Conservation (phyloP, 2,113 vertebrate genomes). For the Turnix velox region DNA sequence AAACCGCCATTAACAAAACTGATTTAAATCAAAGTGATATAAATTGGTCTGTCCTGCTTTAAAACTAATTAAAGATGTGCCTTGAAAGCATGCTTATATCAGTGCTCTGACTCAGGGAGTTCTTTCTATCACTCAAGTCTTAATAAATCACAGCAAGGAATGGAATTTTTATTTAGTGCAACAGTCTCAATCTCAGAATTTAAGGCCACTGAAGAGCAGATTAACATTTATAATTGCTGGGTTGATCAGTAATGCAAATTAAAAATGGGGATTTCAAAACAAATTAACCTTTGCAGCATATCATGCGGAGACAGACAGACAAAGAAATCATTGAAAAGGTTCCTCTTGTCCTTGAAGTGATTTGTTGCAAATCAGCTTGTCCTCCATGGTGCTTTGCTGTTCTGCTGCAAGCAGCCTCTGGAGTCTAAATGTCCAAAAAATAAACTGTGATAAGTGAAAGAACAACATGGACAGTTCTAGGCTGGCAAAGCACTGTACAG, state of each 20-base stretch:
- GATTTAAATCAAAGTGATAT: neutral
- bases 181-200: neutral
- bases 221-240: slow-evolving; percentile 39
- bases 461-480: neutral
- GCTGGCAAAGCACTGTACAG: neutral
- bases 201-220: slow-evolving; percentile 19
- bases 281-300: slow-evolving; percentile 8
- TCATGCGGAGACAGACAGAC: neutral
- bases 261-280: neutral
- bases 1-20: neutral
- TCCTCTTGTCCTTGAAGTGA: neutral
- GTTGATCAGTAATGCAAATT: slow-evolving; percentile 5
- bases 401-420: neutral
- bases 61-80: neutral
- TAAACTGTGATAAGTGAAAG: slow-evolving; percentile 10
- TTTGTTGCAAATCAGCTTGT: neutral
- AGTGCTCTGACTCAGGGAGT: neutral
- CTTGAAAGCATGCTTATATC: neutral
- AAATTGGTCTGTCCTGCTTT: neutral
- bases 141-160: slow-evolving; percentile 15
- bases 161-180: slow-evolving; percentile 13
- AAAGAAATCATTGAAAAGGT: neutral
- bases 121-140: neutral
- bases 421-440: neutral
- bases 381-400: neutral